phyloP scores from a whole-genome alignment of 1,140 invertebrate species.

The Drosophila parabipectinata region DNA sequence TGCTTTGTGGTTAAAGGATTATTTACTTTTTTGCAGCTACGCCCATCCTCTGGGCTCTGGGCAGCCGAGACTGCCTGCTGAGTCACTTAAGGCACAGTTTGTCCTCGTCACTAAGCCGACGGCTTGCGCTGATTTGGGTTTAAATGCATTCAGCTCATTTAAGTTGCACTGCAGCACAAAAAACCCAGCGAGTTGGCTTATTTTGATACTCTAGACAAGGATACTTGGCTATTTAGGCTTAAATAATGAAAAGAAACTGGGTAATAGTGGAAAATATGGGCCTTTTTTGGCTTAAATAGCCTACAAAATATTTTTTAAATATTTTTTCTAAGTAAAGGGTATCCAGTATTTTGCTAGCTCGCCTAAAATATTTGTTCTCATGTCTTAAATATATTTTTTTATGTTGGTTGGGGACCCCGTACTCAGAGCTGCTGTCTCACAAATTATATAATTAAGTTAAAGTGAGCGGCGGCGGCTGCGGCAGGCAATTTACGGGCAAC shows the following conservation, averaged over 20 bases:
- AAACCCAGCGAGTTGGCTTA: conserved; percentile 13
- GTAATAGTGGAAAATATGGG: too few species aligned
- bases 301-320: too few species aligned
- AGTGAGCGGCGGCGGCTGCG: conserved; percentile 61
- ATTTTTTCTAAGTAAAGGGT: conserved; percentile 2
- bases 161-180: conserved; percentile 64
- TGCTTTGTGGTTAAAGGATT: conserved; percentile 80
- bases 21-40: conserved; percentile 59
- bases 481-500: conserved; percentile 61
- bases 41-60: conserved; percentile 13
- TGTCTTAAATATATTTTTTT: conserved; percentile 3
- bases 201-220: not conserved
- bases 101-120: conserved; percentile 59
- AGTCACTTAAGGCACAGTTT: conserved; percentile 67
- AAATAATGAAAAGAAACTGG: too few species aligned
- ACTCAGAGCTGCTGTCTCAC: conserved; percentile 38
- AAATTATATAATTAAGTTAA: conserved; percentile 83
- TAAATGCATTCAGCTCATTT: conserved; percentile 80
- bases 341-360: not conserved
- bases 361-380: conserved; percentile 6
- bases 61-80: conserved; percentile 51
- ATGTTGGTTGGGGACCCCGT: conserved; percentile 20
- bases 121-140: conserved; percentile 76
- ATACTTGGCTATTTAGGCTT: too few species aligned
- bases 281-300: too few species aligned